Evolutionary conservation across 2,888 invertebrate genomes (phyloP), one percentile per base, ranked within the genome.

Genomic region (Pseudococcus longispinus): DNA sequence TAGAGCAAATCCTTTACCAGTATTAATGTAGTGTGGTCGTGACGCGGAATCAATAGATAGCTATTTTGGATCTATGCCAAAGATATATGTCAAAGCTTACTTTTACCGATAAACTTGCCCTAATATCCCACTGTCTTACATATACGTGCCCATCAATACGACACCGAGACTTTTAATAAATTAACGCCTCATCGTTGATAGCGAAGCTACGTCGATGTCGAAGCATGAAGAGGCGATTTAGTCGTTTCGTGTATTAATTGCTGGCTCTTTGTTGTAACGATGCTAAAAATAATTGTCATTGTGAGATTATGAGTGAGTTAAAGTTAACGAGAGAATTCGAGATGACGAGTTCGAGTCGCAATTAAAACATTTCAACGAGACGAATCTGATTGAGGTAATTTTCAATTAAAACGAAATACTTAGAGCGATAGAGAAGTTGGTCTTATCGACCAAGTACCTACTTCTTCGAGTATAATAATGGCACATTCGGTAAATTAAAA

Each of bases 121-220:
- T 65, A 84, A 86, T 86, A 86, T 80, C 80, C 86, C 80, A 86
- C 51, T 86, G 86, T 86, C 86, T 86, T 80, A 86, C 86, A 80
- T 86, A 77, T 70, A 70, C 70, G 70, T 70, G 70, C 70, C 29
- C 29, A 29, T 70, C 29, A 70, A 70, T 70, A 70, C 70, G 70
- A 70, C 32, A 18, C 70, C 29, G 15, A 70, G 70, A 70, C 70
- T 70, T 70, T 29, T 85, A 86, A 86, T 86, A 86, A 86, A 86
- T 86, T 77, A 51, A 37, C 26, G 23, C 18, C 26, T 9, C 18
- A 51, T 5, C 15, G 51, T 51, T n/a, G n/a, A n/a, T n/a, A n/a
- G n/a, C n/a, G n/a, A n/a, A n/a, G n/a, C 6, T 44, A 44, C 13
- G 15, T 13, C 15, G 13, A 46, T 11, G 44, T 23, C 46, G 15